Evolutionary conservation across 2,888 invertebrate genomes (phyloP).

Genomic region (Quadroppia sp.): DNA sequence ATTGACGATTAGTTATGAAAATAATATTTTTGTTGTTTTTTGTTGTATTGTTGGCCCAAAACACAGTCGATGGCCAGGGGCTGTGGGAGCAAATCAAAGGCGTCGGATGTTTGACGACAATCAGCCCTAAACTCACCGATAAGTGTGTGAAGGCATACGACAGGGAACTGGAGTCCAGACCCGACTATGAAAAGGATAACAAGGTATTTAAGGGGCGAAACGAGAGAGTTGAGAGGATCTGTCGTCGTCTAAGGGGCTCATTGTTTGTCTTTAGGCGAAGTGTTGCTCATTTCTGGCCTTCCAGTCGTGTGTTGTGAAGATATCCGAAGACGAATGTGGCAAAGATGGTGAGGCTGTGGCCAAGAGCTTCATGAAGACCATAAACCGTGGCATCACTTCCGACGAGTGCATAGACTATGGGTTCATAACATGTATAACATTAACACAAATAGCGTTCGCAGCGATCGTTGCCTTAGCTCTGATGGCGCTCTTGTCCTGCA

Average conservation of each 20-base stretch:
- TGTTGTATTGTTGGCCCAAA: too few species aligned
- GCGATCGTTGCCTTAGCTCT: background rate
- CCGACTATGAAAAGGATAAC: background rate
- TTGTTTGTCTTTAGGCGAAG: background rate
- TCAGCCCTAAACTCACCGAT: background rate
- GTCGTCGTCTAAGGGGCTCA: too few species aligned
- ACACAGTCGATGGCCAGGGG: too few species aligned
- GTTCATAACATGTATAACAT: background rate
- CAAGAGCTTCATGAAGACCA: background rate
- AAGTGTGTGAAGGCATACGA: background rate
- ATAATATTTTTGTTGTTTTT: too few species aligned
- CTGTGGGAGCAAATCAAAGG: too few species aligned
- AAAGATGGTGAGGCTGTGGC: background rate
- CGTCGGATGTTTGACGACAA: background rate
- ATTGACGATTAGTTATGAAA: too few species aligned
- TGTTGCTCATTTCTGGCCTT: background rate
- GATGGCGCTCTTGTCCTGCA: background rate
- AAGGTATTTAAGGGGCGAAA: too few species aligned
- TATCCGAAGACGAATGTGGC: background rate
- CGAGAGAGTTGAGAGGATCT: too few species aligned
- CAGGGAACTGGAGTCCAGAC: background rate
- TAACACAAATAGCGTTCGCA: background rate
- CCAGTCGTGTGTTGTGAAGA: background rate
- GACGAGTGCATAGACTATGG: slow-evolving; percentile 7
- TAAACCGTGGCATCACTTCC: slow-evolving; percentile 3